Evolutionary conservation across 1,140 invertebrate species (phyloP).

Genomic region (Branchinecta lindahli): DNA sequence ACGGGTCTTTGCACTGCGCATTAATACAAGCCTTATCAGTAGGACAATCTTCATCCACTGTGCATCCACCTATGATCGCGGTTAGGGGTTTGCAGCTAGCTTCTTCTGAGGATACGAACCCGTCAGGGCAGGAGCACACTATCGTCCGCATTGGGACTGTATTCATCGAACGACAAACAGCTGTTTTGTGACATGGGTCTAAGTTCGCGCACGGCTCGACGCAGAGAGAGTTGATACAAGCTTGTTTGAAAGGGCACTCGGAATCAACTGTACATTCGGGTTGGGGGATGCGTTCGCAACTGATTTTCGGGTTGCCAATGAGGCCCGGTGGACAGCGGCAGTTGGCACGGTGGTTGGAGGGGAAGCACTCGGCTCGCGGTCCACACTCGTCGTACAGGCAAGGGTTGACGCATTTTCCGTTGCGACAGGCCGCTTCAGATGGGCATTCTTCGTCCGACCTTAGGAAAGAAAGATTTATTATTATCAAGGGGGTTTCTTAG

Average conservation of each 20-base stretch:
- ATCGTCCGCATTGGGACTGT: conserved; percentile 64
- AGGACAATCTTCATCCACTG: conserved; percentile 56
- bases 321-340: conserved; percentile 64
- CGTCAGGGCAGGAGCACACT: conserved; percentile 65
- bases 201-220: conserved; percentile 52
- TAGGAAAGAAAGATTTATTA: conserved; percentile 19
- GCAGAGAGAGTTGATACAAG: conserved; percentile 59
- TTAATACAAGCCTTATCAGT: conserved; percentile 64
- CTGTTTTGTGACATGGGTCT: conserved; percentile 47
- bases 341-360: conserved; percentile 50
- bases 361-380: conserved; percentile 55
- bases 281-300: conserved; percentile 38
- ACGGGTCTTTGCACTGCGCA: conserved; percentile 65
- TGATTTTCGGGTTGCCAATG: conserved; percentile 49
- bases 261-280: conserved; percentile 53
- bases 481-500: no score
- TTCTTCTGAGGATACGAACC: conserved; percentile 55
- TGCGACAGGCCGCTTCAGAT: conserved; percentile 53
- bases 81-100: conserved; percentile 54
- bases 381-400: conserved; percentile 44
- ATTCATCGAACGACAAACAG: conserved; percentile 58
- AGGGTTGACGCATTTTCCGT: conserved; percentile 54
- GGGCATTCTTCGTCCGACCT: conserved; percentile 55
- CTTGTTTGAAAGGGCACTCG: conserved; percentile 52
- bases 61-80: conserved; percentile 50